Percentiles rank a stretch among this genome's conserved stretches.
These are phyloP conservation scores for Archaeoteleia sp. DNA, from an alignment of 2,888 invertebrate species.

Conservation along the genomic window DNA sequence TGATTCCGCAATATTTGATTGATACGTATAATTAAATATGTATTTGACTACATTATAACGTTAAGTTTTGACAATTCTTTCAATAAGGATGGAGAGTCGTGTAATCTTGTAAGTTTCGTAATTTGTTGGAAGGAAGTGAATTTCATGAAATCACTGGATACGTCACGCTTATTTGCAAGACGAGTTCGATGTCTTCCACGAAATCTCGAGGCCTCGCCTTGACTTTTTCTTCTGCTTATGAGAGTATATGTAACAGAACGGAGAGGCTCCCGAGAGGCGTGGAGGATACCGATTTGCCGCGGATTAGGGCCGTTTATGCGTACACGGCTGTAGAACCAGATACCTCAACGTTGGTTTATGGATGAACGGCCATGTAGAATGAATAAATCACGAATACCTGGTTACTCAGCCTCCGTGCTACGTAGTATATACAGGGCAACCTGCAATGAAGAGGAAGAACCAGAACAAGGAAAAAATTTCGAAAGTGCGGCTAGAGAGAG, in stretches of 20 bases:
- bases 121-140: constrained; percentile 38
- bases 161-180: constrained; percentile 46
- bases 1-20: too few relatives aligned
- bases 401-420: constrained; percentile 47
- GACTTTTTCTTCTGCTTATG: constrained; percentile 41
- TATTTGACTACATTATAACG: too few relatives aligned
- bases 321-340: constrained; percentile 41
- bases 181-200: constrained; percentile 51
- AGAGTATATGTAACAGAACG: constrained; percentile 47
- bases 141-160: constrained; percentile 35
- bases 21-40: too few relatives aligned
- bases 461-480: constrained; percentile 7
- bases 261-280: constrained; percentile 48
- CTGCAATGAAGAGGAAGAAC: constrained; percentile 19
- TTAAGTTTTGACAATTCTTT: too few relatives aligned
- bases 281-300: constrained; percentile 58
- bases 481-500: constrained; percentile 1
- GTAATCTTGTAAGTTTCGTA: constrained; percentile 24
- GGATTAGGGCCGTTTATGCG: constrained; percentile 57
- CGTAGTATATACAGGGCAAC: constrained; percentile 27
- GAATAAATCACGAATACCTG: constrained; percentile 57
- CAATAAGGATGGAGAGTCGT: constrained; percentile 16
- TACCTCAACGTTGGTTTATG: constrained; percentile 54
- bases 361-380: constrained; percentile 59
- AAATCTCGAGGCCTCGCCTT: constrained; percentile 45